phyloP scores from a whole-genome alignment of 2,113 vertebrate genomes.

The Sialia sialis region DNA sequence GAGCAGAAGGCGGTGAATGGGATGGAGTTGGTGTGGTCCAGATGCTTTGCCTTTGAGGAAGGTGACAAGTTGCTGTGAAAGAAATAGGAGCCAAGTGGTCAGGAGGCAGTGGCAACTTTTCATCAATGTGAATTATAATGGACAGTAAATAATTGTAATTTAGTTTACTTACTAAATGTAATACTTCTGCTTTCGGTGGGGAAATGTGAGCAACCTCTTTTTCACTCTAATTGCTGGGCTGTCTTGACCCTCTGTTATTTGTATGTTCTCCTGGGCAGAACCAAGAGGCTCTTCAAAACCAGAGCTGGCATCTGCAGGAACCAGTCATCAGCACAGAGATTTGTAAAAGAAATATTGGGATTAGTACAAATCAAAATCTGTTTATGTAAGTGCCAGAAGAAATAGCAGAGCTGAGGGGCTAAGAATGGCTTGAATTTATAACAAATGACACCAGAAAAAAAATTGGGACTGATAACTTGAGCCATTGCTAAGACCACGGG shows the following conservation, averaged over 20 bases:
- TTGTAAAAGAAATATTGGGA: neutral
- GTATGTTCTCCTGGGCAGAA: neutral
- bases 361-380: neutral
- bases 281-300: neutral
- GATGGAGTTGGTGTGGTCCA: neutral
- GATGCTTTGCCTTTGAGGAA: neutral
- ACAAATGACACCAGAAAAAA: neutral
- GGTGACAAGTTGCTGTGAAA: neutral
- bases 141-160: neutral
- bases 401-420: neutral
- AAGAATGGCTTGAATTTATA: neutral
- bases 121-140: neutral
- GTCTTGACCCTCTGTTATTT: neutral
- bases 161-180: neutral
- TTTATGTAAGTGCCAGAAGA: neutral
- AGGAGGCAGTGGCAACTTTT: neutral
- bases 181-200: neutral
- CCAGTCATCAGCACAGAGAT: accelerated
- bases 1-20: neutral
- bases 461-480: neutral
- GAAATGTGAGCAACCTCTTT: neutral
- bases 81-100: neutral
- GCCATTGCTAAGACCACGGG: neutral
- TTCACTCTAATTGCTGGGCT: neutral
- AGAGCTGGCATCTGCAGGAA: neutral